These are phyloP conservation scores for Mythimna ferrago DNA, from an alignment of 2,888 invertebrate species.

Conservation along the genomic window DNA sequence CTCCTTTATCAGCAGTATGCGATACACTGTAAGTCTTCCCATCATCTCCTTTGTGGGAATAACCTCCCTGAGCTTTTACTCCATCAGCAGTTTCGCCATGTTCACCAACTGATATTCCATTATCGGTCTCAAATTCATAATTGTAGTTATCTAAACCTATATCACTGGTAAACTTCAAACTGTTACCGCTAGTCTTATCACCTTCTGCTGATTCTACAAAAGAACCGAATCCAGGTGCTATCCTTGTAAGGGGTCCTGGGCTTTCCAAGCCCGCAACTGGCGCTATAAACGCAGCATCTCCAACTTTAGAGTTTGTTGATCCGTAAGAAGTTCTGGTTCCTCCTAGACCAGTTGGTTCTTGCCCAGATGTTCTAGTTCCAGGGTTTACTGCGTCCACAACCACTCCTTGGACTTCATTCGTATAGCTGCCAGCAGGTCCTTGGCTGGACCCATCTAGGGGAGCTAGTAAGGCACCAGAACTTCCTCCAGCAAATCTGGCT, in stretches of 20 bases:
- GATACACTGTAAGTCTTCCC: conserved; percentile 70
- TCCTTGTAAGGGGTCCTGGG: conserved; percentile 34
- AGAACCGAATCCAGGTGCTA: conserved; percentile 54
- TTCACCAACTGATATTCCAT: conserved; percentile 82
- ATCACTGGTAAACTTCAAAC: conserved; percentile 77
- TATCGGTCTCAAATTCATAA: conserved; percentile 83
- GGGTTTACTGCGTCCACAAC: conserved; percentile 84
- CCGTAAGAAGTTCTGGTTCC: conserved; percentile 81
- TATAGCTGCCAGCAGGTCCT: conserved; percentile 78
- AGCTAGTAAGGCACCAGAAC: conserved; percentile 73
- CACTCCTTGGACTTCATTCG: conserved; percentile 83
- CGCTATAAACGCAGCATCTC: conserved; percentile 82
- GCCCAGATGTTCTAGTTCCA: conserved; percentile 78
- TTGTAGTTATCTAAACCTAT: conserved; percentile 77
- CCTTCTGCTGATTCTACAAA: conserved; percentile 20
- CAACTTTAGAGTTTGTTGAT: conserved; percentile 85
- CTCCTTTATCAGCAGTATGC: too few relatives aligned
- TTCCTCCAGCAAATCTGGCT: conserved; percentile 81
- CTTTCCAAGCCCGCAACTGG: conserved; percentile 65
- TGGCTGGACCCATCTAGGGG: conserved; percentile 68
- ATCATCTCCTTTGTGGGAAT: conserved; percentile 83
- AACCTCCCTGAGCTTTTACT: conserved; percentile 81
- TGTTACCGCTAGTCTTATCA: conserved; percentile 72
- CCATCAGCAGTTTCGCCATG: conserved; percentile 79
- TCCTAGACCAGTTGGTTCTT: conserved; percentile 78